Evolutionary conservation across 2,888 invertebrate species (phyloP).

Genomic region (Caenorhabditis angaria): DNA sequence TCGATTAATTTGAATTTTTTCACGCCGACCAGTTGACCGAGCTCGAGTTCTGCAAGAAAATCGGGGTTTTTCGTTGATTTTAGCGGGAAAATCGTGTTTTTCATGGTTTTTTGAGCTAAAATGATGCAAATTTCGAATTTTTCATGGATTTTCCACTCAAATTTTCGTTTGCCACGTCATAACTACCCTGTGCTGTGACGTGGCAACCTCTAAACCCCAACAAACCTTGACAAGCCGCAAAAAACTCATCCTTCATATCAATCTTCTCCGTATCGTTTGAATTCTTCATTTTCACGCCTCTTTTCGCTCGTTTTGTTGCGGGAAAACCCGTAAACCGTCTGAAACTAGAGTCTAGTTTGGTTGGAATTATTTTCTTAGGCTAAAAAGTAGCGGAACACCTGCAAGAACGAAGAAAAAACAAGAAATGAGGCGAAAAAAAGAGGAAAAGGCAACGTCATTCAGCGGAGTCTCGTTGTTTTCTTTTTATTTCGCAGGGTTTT

Average conservation of each 20-base stretch:
- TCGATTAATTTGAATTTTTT: constrained; percentile 80
- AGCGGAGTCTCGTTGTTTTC: neutral
- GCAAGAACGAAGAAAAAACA: neutral
- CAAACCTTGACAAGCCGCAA: constrained; percentile 31
- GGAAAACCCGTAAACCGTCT: no score
- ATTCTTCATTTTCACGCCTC: neutral
- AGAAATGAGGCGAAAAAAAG: neutral
- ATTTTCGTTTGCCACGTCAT: no score
- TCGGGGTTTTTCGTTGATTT: no score
- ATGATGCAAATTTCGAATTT: no score
- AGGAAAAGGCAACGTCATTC: neutral
- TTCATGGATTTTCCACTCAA: no score
- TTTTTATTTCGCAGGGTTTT: no score
- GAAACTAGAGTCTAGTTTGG: no score
- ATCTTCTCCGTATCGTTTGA: constrained; percentile 4
- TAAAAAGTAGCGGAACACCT: no score
- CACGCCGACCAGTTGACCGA: constrained; percentile 43
- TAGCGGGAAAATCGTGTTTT: neutral
- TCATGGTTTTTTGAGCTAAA: neutral
- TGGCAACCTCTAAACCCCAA: no score
- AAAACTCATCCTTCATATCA: constrained; percentile 24
- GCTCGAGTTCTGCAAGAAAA: constrained; percentile 38
- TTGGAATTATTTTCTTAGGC: no score
- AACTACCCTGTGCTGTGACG: no score
- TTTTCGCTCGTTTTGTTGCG: neutral